phyloP scores from a whole-genome alignment of 2,888 invertebrate genomes.

The Tinea semifulvella region DNA sequence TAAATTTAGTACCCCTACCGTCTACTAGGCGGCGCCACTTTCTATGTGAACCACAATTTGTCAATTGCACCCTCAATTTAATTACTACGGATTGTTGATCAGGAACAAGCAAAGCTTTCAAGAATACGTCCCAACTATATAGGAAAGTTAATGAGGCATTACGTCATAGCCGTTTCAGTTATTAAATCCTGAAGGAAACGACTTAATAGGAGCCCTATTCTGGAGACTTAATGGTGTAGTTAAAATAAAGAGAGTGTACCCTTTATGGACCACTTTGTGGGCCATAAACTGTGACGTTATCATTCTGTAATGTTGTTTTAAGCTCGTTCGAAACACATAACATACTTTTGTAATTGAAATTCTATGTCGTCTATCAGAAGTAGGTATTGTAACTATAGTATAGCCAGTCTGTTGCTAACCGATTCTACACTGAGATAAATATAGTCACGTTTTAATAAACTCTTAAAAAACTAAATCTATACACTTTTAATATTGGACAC shows the following conservation, averaged over 20 bases:
- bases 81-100: constrained; percentile 9
- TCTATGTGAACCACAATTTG: too few relatives aligned
- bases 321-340: background rate
- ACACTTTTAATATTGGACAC: too few relatives aligned
- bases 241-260: background rate
- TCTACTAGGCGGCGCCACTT: too few relatives aligned
- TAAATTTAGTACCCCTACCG: too few relatives aligned
- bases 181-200: background rate
- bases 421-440: too few relatives aligned
- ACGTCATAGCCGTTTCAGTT: background rate
- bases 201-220: background rate
- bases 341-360: constrained; percentile 2
- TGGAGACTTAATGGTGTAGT: background rate
- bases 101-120: background rate
- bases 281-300: background rate
- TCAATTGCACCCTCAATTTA: too few relatives aligned
- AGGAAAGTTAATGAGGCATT: constrained; percentile 6
- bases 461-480: too few relatives aligned
- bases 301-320: background rate
- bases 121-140: background rate
- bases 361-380: background rate
- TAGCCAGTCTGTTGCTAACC: too few relatives aligned
- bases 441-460: too few relatives aligned
- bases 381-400: too few relatives aligned
- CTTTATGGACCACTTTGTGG: constrained; percentile 1